Percentiles rank a stretch among this genome's conserved stretches.
These are phyloP conservation scores for Zaprionus ornatus DNA, from an alignment of 1,140 invertebrate species.

Conservation along the genomic window DNA sequence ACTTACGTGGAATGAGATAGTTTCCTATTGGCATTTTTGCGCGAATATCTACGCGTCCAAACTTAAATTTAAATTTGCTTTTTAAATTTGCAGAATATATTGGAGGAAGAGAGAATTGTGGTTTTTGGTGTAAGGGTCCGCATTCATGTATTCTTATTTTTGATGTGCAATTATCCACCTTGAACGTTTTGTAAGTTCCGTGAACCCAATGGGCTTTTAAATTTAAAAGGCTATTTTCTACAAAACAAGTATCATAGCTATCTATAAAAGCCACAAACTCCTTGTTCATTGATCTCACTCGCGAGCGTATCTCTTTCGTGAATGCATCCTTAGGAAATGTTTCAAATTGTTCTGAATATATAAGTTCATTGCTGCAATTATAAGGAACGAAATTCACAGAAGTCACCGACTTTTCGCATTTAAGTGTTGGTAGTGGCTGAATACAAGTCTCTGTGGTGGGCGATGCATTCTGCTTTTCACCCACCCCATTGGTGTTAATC, in stretches of 20 bases:
- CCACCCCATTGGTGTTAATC: not conserved
- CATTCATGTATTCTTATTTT: not conserved
- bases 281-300: not conserved
- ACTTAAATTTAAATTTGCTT: conserved; percentile 25
- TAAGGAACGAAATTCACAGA: not conserved
- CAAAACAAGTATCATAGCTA: conserved; percentile 2
- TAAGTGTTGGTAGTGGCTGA: too few relatives aligned
- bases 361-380: not conserved
- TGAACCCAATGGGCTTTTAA: conserved; percentile 16
- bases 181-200: not conserved
- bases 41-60: conserved; percentile 33
- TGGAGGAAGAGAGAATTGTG: not conserved
- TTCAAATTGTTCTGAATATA: conserved; percentile 41
- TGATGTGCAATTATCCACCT: not conserved
- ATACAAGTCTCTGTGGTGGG: not conserved
- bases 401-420: not conserved
- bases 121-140: not conserved
- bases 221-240: conserved; percentile 18
- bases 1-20: conserved; percentile 47
- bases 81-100: conserved; percentile 12
- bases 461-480: not conserved
- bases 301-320: conserved; percentile 5
- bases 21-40: conserved; percentile 27
- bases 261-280: conserved; percentile 42
- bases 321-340: not conserved